Evolutionary conservation across 2,888 invertebrate genomes (phyloP), one percentile per base, ranked within the genome.

Genomic region (Lepidonotus clava): DNA sequence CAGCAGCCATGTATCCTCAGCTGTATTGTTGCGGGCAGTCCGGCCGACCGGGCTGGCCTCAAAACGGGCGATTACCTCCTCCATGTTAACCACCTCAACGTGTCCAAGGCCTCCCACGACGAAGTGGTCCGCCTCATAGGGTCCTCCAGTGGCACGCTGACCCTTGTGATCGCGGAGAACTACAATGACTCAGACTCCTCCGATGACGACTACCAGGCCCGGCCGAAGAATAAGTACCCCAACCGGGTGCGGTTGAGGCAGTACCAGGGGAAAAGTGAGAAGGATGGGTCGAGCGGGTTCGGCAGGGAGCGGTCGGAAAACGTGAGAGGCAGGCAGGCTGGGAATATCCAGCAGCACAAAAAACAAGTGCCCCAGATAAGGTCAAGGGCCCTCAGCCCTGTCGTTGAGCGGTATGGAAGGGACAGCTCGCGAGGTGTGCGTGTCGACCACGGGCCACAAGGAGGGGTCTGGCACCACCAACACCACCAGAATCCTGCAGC

Each of bases 1-100:
- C 98, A 99, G 94, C 97, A 98, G 92, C 98, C 99, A 0, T 99
- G 98, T 93, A 97, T 98, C 89, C 95, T 99, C 87, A 98, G 98
- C 84, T 98, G 98, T 91, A 98, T 99, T 91, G 98, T 98, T 0
- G 95, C 96, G 77, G 97, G 97, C 90, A 97, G 97, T 87, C 98
- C 98, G 1, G 98, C 98, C 0, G 98, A 98, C 92, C 95, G 96
- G 88, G 98, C 98, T 40, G 98, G 98, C 0, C 95, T 99, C 32
- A 96, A 98, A 38, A 97, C 98, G 51, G 98, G 98, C 0, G 98
- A 99, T 92, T 98, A 98, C 91, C 95, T 99, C 87, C 96, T 98
- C 85, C 97, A 97, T 0, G 98, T 99, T 0, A 98, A 98, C 93
- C 97, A 1, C 28, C 96, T 97, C 85, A 97, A 97, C 93, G 98